A percentile compares a stretch with the other conserved stretches of the same genome.
Evolutionary conservation across 2,888 invertebrate genomes (phyloP).

Genomic region (Hololepta plana): DNA sequence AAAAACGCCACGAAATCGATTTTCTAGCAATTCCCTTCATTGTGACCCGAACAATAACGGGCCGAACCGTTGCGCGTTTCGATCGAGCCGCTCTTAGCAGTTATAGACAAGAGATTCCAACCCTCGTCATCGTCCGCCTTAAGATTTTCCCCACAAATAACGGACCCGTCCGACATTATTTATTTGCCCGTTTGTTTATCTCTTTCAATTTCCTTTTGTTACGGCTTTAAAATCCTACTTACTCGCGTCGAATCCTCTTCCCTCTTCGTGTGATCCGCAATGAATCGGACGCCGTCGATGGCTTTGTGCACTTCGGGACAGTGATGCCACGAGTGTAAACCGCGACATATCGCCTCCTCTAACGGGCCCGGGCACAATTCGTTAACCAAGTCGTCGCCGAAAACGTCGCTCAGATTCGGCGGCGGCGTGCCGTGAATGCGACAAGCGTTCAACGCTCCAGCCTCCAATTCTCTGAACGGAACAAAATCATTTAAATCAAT

Average conservation of each 20-base stretch:
- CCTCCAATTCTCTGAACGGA: constrained; percentile 32
- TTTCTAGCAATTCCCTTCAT: too few species aligned
- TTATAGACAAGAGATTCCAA: too few species aligned
- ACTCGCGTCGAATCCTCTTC: constrained; percentile 86
- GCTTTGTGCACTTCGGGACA: constrained; percentile 87
- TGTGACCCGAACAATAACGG: too few species aligned
- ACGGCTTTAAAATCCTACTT: too few species aligned
- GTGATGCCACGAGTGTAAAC: constrained; percentile 65
- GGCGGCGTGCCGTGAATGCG: constrained; percentile 41
- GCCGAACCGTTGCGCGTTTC: too few species aligned
- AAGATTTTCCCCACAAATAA: too few species aligned
- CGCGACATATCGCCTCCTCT: constrained; percentile 23
- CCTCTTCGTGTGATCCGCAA: constrained; percentile 80
- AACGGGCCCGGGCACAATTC: constrained; percentile 27
- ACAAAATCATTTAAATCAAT: constrained; percentile 1
- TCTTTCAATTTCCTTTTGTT: too few species aligned
- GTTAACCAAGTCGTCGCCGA: constrained; percentile 29
- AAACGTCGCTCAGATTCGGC: constrained; percentile 28
- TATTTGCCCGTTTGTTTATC: too few species aligned
- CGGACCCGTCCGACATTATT: too few species aligned
- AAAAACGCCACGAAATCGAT: too few species aligned
- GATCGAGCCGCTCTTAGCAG: too few species aligned
- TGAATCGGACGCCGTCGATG: constrained; percentile 81
- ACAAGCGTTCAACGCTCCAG: constrained; percentile 35
- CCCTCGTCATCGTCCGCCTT: too few species aligned